Evolutionary conservation across 2,797 vertebrate genomes (phyloP).

Genomic region (Poecilia wingei): DNA sequence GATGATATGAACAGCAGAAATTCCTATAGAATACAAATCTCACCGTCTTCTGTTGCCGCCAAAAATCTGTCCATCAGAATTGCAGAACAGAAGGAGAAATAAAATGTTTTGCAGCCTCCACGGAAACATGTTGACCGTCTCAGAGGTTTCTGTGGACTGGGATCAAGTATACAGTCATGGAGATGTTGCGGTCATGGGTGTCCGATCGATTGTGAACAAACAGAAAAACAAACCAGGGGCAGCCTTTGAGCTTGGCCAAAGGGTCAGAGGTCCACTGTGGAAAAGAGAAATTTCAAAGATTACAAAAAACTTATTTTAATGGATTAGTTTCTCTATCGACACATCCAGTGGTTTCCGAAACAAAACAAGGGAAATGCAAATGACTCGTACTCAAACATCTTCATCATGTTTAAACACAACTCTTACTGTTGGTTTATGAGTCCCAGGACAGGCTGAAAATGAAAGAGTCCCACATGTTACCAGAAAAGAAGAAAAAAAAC

Average conservation of each 20-base stretch:
- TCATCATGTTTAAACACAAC: not conserved
- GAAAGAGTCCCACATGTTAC: not conserved
- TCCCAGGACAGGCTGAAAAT: not conserved
- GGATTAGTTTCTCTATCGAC: not conserved
- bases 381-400: not conserved
- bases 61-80: not conserved
- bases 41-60: accelerated
- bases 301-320: not conserved
- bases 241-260: slow-evolving; percentile 14
- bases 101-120: slow-evolving; percentile 27
- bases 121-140: slow-evolving; percentile 40
- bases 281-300: not conserved
- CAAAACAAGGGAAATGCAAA: not conserved
- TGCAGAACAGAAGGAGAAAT: slow-evolving; percentile 37
- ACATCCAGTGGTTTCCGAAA: not conserved
- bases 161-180: not conserved
- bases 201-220: slow-evolving; percentile 23
- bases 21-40: not conserved
- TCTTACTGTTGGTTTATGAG: not conserved
- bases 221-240: not conserved
- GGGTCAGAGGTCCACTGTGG: not conserved
- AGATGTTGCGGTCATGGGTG: not conserved
- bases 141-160: slow-evolving; percentile 24
- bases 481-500: not conserved
- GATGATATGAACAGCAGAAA: not conserved